Percentiles rank a stretch among this genome's conserved stretches.
Evolutionary conservation across 2,797 vertebrate species (phyloP).

Genomic region (Xyrichtys novacula): DNA sequence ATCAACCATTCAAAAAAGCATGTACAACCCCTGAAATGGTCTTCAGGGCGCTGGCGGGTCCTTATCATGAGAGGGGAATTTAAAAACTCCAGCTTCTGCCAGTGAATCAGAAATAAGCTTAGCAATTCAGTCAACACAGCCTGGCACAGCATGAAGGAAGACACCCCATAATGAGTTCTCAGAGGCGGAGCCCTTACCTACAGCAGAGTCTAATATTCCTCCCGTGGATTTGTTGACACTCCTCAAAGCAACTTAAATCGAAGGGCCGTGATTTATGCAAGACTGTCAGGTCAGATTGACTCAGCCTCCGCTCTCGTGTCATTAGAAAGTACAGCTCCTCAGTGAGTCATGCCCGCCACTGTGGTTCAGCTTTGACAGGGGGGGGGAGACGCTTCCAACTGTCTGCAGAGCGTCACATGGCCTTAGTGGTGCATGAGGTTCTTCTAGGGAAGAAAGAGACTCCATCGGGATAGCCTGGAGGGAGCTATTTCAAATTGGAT

Average conservation of each 20-base stretch:
- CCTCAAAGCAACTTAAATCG: constrained; percentile 81
- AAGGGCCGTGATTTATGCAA: constrained; percentile 79
- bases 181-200: constrained; percentile 73
- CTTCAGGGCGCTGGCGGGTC: constrained; percentile 38
- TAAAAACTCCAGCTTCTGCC: constrained; percentile 57
- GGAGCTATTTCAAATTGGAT: constrained; percentile 65
- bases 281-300: constrained; percentile 83
- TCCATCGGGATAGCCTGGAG: constrained; percentile 56
- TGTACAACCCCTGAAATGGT: constrained; percentile 42
- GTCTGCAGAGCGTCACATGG: constrained; percentile 75
- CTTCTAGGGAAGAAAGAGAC: constrained; percentile 58
- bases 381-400: constrained; percentile 76
- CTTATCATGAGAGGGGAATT: constrained; percentile 59
- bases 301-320: constrained; percentile 77
- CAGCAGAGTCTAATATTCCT: constrained; percentile 75
- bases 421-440: constrained; percentile 51
- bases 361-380: constrained; percentile 74
- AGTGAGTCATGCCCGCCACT: constrained; percentile 78
- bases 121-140: constrained; percentile 64
- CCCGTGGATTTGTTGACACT: constrained; percentile 79
- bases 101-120: constrained; percentile 69
- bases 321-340: constrained; percentile 78
- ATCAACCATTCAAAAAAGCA: constrained; percentile 40
- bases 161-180: constrained; percentile 76
- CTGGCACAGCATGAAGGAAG: constrained; percentile 70